A percentile compares a stretch with the other conserved stretches of the same genome.
These are phyloP conservation scores for Hydra vulgaris DNA, from an alignment of 30 jellyfish, hydroid and myxozoan genomes.

Conservation along the genomic window DNA sequence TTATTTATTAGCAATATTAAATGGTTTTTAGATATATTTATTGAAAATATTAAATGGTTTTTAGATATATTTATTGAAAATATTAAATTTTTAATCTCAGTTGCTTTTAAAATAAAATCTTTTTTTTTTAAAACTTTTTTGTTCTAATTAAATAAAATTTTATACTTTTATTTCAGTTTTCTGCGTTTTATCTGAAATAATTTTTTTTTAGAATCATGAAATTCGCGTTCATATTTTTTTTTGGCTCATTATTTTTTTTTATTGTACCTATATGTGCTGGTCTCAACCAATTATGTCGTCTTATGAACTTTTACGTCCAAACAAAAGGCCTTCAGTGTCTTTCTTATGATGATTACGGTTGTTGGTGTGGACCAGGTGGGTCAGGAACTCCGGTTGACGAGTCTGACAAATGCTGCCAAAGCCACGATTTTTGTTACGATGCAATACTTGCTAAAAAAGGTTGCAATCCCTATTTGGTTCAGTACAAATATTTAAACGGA, in stretches of 20 bases:
- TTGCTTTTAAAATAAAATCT: too few relatives aligned
- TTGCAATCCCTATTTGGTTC: conserved; percentile 27
- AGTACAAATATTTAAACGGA: conserved; percentile 16
- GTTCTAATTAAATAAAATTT: too few relatives aligned
- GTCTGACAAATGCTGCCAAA: conserved; percentile 25
- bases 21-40: too few relatives aligned
- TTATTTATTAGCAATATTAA: too few relatives aligned
- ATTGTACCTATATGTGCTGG: conserved; percentile 13
- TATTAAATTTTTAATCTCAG: too few relatives aligned
- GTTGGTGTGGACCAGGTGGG: conserved; percentile 98
- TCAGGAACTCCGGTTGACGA: conserved; percentile 89
- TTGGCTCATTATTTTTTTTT: background rate
- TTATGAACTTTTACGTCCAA: conserved; percentile 40
- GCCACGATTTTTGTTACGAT: conserved; percentile 23
- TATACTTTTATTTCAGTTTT: too few relatives aligned
- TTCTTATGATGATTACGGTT: conserved; percentile 78
- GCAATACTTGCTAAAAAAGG: background rate
- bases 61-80: too few relatives aligned
- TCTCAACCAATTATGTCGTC: conserved; percentile 68
- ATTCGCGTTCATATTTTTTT: too few relatives aligned
- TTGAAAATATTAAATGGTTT: too few relatives aligned
- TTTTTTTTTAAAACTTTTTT: too few relatives aligned
- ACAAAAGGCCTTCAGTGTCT: conserved; percentile 41
- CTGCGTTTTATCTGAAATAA: too few relatives aligned
- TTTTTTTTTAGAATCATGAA: too few relatives aligned